A percentile compares a stretch with the other conserved stretches of the same genome.
Conservation (phyloP, 2,113 vertebrate genomes). For the Ranitomeya imitator region DNA sequence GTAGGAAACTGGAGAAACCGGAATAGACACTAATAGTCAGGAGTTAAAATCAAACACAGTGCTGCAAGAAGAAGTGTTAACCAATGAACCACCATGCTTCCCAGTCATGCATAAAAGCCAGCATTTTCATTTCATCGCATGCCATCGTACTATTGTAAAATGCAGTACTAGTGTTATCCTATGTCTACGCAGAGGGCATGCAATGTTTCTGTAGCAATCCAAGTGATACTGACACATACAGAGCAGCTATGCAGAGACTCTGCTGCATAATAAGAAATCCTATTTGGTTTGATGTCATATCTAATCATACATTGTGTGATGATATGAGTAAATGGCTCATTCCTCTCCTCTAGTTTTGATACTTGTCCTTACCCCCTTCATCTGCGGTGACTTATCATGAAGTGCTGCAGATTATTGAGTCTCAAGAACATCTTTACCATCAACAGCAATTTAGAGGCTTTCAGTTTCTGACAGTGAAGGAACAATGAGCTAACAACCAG, state of each 20-base stretch:
- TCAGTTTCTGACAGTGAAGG: constrained; percentile 43
- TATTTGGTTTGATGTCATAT: constrained; percentile 53
- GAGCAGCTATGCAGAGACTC: not conserved
- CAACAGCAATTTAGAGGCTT: constrained; percentile 48
- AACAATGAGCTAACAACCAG: constrained; percentile 40
- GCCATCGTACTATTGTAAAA: not conserved
- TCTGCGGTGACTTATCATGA: constrained; percentile 44
- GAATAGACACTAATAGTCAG: too few species aligned
- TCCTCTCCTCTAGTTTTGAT: constrained; percentile 35
- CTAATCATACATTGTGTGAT: constrained; percentile 45
- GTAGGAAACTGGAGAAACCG: too few species aligned
- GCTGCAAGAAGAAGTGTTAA: too few species aligned
- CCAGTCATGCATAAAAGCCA: not conserved
- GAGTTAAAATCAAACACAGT: too few species aligned
- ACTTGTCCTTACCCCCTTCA: constrained; percentile 33
- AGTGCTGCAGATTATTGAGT: constrained; percentile 47
- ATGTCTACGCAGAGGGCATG: not conserved
- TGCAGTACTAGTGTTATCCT: not conserved
- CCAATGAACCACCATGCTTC: not conserved
- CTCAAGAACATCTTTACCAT: constrained; percentile 36
- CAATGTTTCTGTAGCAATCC: constrained; percentile 17
- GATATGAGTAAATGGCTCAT: constrained; percentile 47
- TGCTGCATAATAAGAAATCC: constrained; percentile 32
- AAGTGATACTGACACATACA: not conserved
- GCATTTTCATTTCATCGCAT: not conserved